Evolutionary conservation across 2,797 vertebrate species (phyloP).

Genomic region (Sciaenops ocellatus): DNA sequence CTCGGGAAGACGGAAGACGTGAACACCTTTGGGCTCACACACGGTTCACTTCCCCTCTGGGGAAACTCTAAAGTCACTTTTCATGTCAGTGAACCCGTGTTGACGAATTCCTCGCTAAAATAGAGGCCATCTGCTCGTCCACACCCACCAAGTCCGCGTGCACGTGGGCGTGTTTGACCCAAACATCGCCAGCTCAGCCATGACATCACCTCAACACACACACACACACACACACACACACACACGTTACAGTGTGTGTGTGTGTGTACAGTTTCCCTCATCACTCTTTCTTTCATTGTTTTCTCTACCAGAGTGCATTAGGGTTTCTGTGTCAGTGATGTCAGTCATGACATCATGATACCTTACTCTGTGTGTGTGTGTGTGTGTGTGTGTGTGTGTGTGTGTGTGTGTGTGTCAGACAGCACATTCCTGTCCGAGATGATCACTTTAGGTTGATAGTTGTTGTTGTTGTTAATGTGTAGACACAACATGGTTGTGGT

Average conservation of each 20-base stretch:
- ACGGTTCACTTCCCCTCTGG: background rate
- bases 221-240: conserved; percentile 6
- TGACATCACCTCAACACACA: conserved; percentile 67
- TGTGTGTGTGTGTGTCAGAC: conserved; percentile 26
- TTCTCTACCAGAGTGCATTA: conserved; percentile 35
- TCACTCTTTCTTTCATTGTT: background rate
- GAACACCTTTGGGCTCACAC: conserved; percentile 26
- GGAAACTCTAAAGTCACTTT: conserved; percentile 13
- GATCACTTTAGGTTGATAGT: conserved; percentile 1
- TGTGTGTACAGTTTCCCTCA: background rate
- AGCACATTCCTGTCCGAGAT: background rate
- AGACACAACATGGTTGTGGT: conserved; percentile 1
- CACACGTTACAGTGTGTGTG: background rate
- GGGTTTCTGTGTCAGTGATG: conserved; percentile 55
- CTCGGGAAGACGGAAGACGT: background rate
- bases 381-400: conserved; percentile 33
- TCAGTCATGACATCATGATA: conserved; percentile 71
- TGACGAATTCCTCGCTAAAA: conserved; percentile 35
- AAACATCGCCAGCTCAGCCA: conserved; percentile 39
- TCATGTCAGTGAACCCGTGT: conserved; percentile 36
- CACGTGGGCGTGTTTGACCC: conserved; percentile 46
- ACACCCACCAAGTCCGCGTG: conserved; percentile 33
- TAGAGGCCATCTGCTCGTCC: conserved; percentile 71
- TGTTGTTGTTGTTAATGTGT: background rate
- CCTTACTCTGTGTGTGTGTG: conserved; percentile 50